Evolutionary conservation across 2,888 invertebrate species (phyloP), one percentile per base, ranked within the genome.

Genomic region (Dexiosoma caninum): DNA sequence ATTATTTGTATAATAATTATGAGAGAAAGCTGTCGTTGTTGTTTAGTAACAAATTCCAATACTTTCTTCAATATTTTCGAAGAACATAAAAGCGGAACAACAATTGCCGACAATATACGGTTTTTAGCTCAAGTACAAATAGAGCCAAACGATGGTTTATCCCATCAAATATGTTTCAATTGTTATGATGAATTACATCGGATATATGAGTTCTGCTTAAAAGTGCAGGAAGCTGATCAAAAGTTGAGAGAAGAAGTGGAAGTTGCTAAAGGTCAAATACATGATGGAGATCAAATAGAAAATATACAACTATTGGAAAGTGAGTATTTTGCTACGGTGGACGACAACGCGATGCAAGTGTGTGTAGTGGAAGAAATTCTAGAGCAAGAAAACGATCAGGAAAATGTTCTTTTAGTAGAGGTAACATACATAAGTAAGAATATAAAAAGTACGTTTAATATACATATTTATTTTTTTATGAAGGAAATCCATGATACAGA

Each of bases 281-380:
- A 59, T 12, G 62, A 35, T 16, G 74, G 55, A 12, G 69, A 57
- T 4, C 35, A 51, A 21, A 57, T 76, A 44, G 75, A 49, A 55
- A 76, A 59, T 21, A 37, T 71, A 0, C 71, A 80, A 37, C 16
- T 76, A 9, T 21, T 77, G 23, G 72, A 72, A 16, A 51, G 46
- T 55, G 71, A 72, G 32, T 81, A 62, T 30, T 72, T 76, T 44
- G n/a, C 49, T 10, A 9, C 62, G 0, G 59, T 59, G 8, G 70
- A 79, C 6, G 76, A 72, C 1, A 53, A 42, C 14, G 49, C 21
- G 19, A 69, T 69, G 51, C 44, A 75, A 53, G 71, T 62, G 12
- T 77, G 72, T 51, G 76, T 69, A 1, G 12, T 81, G 44, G 80
- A 76, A 49, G 78, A 81, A 35, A 49, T 69, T 42, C n/a, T 81